Evolutionary conservation across 2,888 invertebrate genomes (phyloP).

Genomic region (Campoletis raptor): DNA sequence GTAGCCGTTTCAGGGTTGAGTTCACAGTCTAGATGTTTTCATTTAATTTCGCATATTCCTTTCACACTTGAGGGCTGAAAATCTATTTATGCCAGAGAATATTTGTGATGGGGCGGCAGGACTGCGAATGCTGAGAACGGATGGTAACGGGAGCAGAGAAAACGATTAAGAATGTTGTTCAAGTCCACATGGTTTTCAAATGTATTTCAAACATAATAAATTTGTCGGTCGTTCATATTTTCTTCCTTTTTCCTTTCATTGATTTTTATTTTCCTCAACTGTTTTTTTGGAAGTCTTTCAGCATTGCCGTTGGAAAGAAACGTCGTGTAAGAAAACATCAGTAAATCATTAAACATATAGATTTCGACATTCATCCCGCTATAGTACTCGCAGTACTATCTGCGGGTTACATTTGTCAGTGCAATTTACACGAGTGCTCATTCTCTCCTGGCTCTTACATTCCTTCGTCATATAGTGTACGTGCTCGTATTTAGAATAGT

Average conservation of each 20-base stretch:
- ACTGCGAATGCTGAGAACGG: not conserved
- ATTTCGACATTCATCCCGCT: constrained; percentile 6
- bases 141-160: not conserved
- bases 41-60: constrained; percentile 10
- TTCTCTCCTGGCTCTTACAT: constrained; percentile 15
- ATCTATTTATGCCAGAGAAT: not conserved
- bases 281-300: not conserved
- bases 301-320: not conserved
- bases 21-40: constrained; percentile 16
- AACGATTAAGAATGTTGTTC: not conserved
- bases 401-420: constrained; percentile 47
- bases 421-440: constrained; percentile 63
- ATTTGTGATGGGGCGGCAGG: not conserved
- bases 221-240: not conserved
- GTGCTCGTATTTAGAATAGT: not conserved
- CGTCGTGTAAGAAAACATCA: not conserved
- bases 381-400: constrained; percentile 23
- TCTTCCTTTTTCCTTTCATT: not conserved
- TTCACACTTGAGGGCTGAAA: not conserved
- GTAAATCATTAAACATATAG: constrained; percentile 14
- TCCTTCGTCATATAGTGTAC: constrained; percentile 15
- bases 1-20: constrained; percentile 6
- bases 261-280: not conserved
- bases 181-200: not conserved
- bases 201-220: not conserved